Evolutionary conservation across 2,113 vertebrate species (phyloP).

Genomic region (Nibea albiflora): DNA sequence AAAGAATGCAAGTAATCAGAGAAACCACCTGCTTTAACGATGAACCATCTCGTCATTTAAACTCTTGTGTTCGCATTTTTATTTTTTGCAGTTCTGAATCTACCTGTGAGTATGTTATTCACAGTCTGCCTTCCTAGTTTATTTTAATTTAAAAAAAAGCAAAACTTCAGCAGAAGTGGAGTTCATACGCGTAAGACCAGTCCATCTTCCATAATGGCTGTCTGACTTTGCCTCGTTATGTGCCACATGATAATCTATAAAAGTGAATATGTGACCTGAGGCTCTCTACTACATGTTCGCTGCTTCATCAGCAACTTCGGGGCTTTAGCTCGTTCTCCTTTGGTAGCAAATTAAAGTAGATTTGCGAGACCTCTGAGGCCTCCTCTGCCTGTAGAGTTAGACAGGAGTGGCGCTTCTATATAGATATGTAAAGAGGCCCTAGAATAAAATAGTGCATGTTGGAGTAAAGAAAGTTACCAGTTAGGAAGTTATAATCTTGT

Average conservation of each 20-base stretch:
- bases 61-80: neutral
- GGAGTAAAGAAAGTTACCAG: neutral
- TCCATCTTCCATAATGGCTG: neutral
- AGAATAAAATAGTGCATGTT: neutral
- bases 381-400: neutral
- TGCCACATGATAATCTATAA: constrained; percentile 7
- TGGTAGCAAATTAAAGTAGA: constrained; percentile 29
- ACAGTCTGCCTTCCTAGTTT: neutral
- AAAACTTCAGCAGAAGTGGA: neutral
- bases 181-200: neutral
- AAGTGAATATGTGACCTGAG: neutral
- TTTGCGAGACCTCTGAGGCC: constrained; percentile 19
- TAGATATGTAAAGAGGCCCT: constrained; percentile 4
- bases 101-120: neutral
- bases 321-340: constrained; percentile 2
- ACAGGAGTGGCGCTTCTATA: neutral
- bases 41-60: neutral
- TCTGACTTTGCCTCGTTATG: neutral
- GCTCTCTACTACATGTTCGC: neutral
- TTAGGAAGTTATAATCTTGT: neutral
- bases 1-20: neutral
- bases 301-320: constrained; percentile 26
- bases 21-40: neutral
- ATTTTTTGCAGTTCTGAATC: neutral
- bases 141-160: no score